Evolutionary conservation across 2,888 invertebrate genomes (phyloP).

Genomic region (Trimorus sp.): DNA sequence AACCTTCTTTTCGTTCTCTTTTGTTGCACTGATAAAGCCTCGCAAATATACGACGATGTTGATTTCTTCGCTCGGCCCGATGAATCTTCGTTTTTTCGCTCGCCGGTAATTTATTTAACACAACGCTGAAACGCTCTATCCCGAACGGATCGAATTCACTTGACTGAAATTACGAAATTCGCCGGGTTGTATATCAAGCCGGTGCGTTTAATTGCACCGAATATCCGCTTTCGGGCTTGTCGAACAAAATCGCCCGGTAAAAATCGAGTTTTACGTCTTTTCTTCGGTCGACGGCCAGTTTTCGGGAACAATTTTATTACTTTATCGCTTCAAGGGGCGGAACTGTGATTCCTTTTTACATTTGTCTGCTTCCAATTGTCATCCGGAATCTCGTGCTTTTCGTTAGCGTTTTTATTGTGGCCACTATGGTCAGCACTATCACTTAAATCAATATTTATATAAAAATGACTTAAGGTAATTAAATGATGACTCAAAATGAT

Average conservation of each 20-base stretch:
- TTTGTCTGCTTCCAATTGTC: neutral
- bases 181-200: conserved; percentile 47
- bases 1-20: conserved; percentile 48
- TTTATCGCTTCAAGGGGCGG: neutral
- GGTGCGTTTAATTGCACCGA: conserved; percentile 49
- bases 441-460: too few relatives aligned
- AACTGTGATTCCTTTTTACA: neutral
- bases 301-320: conserved; percentile 23
- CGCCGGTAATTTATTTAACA: conserved; percentile 54
- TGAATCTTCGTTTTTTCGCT: conserved; percentile 47
- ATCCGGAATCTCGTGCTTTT: too few relatives aligned
- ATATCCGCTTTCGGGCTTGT: conserved; percentile 40
- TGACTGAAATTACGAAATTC: conserved; percentile 56
- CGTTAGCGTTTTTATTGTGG: too few relatives aligned
- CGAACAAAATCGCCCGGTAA: conserved; percentile 22
- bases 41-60: conserved; percentile 60
- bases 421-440: too few relatives aligned
- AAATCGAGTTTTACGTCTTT: conserved; percentile 19
- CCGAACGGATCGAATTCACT: conserved; percentile 54
- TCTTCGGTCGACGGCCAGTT: neutral
- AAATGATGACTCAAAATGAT: too few relatives aligned
- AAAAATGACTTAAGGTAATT: too few relatives aligned
- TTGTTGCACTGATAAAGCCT: conserved; percentile 57
- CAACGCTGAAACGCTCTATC: conserved; percentile 39
- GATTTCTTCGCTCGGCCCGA: conserved; percentile 49